Evolutionary conservation across 2,797 vertebrate genomes (phyloP).

Genomic region (Rachycentron canadum): DNA sequence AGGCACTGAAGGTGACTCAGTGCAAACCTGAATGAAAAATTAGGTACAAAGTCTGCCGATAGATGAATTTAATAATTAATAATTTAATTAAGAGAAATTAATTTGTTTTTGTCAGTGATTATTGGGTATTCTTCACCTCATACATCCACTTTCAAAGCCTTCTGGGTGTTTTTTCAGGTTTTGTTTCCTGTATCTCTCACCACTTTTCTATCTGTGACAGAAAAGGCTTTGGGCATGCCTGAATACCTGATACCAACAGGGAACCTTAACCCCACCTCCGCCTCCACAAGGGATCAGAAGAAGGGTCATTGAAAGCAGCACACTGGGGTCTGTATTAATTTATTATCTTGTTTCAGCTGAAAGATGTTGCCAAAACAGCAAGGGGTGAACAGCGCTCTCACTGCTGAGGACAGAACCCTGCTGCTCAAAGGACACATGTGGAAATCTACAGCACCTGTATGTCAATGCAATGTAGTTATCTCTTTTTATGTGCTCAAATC

Average conservation of each 20-base stretch:
- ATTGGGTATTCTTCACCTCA: neutral
- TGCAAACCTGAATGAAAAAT: slow-evolving; percentile 5
- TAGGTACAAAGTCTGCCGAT: neutral
- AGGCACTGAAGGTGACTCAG: neutral
- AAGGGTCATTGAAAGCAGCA: neutral
- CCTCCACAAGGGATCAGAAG: slow-evolving; percentile 14
- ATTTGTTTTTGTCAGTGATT: neutral
- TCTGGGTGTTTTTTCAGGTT: neutral
- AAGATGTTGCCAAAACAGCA: slow-evolving; percentile 31
- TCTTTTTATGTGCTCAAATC: slow-evolving; percentile 5
- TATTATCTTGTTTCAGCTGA: slow-evolving; percentile 28
- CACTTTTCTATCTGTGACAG: neutral
- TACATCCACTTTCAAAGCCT: neutral
- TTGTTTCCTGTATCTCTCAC: neutral
- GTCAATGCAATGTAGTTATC: neutral
- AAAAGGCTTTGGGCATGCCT: neutral
- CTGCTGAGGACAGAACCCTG: slow-evolving; percentile 7
- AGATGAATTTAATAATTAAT: neutral
- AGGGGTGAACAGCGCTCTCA: slow-evolving; percentile 12
- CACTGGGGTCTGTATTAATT: slow-evolving; percentile 20
- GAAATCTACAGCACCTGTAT: neutral
- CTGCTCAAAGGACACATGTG: slow-evolving; percentile 13
- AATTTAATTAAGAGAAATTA: neutral
- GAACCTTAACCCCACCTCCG: slow-evolving; percentile 12
- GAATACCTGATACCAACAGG: slow-evolving; percentile 9